phyloP scores from a whole-genome alignment of 2,113 vertebrate genomes.

The Noctilio leporinus region DNA sequence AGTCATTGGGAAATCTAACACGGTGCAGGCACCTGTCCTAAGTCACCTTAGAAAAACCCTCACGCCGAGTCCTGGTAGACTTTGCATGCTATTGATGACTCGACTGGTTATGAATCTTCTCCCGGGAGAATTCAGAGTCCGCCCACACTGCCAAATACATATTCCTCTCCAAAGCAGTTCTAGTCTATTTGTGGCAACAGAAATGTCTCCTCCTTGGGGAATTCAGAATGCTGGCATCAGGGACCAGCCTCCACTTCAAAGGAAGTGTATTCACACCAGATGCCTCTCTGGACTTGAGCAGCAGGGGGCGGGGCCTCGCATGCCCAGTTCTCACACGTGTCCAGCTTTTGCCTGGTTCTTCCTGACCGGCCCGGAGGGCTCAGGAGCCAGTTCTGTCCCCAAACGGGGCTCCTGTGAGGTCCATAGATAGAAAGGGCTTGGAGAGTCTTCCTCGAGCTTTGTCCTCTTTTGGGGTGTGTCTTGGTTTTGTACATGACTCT shows the following conservation, averaged over 20 bases:
- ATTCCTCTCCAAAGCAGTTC: slow-evolving; percentile 6
- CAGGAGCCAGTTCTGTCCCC: neutral
- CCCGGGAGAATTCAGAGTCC: neutral
- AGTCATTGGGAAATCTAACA: neutral
- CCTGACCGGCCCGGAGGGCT: neutral
- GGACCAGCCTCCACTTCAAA: slow-evolving; percentile 20
- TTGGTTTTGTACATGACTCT: neutral
- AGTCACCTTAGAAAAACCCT: neutral
- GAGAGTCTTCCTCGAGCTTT: neutral
- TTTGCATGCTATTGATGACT: neutral
- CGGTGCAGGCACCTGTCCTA: neutral
- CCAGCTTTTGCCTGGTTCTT: neutral
- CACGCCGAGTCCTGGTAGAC: neutral
- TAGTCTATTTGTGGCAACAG: slow-evolving; percentile 22
- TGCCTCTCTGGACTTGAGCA: neutral
- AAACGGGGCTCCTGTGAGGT: neutral
- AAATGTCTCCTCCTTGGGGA: slow-evolving; percentile 15
- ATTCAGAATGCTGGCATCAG: neutral
- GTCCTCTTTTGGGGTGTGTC: neutral
- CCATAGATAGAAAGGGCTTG: neutral
- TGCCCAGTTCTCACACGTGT: neutral
- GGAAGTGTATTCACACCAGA: neutral
- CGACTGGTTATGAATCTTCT: neutral
- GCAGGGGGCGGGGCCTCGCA: neutral
- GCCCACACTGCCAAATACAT: neutral